Percentiles rank a stretch among this genome's conserved stretches.
These are phyloP conservation scores for Dolichoris vasculosae DNA, from an alignment of 1,140 invertebrate genomes.

Conservation along the genomic window DNA sequence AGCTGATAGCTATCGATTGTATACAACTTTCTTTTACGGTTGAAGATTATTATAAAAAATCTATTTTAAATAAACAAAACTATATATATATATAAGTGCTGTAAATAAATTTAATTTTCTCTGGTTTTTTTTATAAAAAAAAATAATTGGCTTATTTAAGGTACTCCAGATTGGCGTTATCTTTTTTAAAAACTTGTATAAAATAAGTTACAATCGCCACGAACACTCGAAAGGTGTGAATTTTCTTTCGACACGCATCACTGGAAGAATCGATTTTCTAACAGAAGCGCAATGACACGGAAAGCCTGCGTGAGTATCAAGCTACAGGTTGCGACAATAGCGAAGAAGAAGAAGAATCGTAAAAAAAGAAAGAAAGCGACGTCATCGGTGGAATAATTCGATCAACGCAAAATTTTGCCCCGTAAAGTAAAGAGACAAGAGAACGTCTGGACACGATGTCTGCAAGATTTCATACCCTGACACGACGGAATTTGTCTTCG, in stretches of 20 bases:
- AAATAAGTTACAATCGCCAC: not conserved
- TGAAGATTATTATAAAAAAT: no score
- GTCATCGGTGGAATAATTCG: not conserved
- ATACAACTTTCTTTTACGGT: no score
- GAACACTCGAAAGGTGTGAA: constrained; percentile 1
- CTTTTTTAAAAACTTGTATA: not conserved
- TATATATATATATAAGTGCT: no score
- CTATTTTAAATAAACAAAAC: no score
- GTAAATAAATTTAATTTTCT: no score
- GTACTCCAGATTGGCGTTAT: no score
- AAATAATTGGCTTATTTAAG: no score
- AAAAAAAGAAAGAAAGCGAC: not conserved
- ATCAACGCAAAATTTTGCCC: not conserved
- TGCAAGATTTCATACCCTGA: not conserved
- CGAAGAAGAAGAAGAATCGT: constrained; percentile 28
- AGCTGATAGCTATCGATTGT: no score
- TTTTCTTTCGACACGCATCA: constrained; percentile 26
- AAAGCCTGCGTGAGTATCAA: not conserved
- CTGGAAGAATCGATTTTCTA: constrained; percentile 37
- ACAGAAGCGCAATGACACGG: constrained; percentile 26
- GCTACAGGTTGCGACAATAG: not conserved
- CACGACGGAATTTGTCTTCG: not conserved
- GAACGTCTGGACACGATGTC: not conserved
- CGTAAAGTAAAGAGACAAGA: not conserved
- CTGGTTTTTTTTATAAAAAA: no score